Evolutionary conservation across 2,797 vertebrate genomes (phyloP).

Genomic region (Galaxias olidus): DNA sequence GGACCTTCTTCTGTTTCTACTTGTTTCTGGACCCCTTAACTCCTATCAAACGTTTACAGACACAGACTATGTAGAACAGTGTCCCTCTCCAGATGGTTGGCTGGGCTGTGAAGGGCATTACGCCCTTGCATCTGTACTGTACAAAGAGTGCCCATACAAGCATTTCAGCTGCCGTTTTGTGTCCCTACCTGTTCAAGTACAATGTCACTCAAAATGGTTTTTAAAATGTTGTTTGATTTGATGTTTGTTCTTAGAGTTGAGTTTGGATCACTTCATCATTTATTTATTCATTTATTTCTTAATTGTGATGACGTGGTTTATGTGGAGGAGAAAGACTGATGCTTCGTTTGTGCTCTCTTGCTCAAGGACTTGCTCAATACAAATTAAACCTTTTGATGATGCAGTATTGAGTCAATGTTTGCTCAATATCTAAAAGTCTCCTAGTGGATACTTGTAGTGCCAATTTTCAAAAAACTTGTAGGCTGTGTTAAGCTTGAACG

Average conservation of each 20-base stretch:
- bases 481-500: not conserved
- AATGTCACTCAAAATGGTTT: conserved; percentile 30
- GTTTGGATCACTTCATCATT: conserved; percentile 19
- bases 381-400: not conserved
- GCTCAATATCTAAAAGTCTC: not conserved
- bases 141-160: conserved; percentile 20
- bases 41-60: conserved; percentile 55
- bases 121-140: not conserved
- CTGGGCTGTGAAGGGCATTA: conserved; percentile 19
- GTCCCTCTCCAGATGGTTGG: conserved; percentile 14
- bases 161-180: conserved; percentile 38
- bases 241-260: conserved; percentile 22
- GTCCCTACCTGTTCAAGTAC: conserved; percentile 29
- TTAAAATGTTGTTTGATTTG: conserved; percentile 31
- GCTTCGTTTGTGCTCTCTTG: conserved; percentile 63
- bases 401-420: not conserved
- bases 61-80: conserved; percentile 32
- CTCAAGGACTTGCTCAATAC: conserved; percentile 37
- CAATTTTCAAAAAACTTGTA: conserved; percentile 11
- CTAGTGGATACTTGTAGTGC: conserved; percentile 4
- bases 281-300: not conserved
- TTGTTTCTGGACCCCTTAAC: conserved; percentile 32
- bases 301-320: conserved; percentile 11
- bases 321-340: conserved; percentile 44
- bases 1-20: conserved; percentile 11